Percentiles rank a stretch among this genome's conserved stretches.
These are phyloP conservation scores for Dinoponera quadriceps DNA, from an alignment of 1,140 invertebrate species.

Conservation along the genomic window DNA sequence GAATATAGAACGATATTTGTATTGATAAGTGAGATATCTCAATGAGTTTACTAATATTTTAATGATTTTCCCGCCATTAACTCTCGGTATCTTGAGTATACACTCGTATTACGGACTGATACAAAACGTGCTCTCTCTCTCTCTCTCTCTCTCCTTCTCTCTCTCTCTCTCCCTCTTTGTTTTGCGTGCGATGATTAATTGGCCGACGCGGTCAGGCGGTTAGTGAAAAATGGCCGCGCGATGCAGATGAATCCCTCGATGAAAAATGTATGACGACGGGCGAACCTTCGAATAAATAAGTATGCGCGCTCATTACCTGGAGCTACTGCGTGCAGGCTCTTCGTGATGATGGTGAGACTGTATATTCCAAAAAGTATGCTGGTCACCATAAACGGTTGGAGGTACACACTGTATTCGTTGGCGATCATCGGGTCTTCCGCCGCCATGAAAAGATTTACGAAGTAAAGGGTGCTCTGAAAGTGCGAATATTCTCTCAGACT, in stretches of 20 bases:
- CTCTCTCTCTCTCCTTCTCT: no score
- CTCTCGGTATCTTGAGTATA: no score
- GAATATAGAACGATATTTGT: no score
- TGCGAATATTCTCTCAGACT: not conserved
- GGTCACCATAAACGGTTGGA: conserved; percentile 79
- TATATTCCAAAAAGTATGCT: conserved; percentile 83
- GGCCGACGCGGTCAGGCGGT: no score
- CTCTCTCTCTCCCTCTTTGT: no score
- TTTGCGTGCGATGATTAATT: no score
- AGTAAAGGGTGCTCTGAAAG: conserved; percentile 79
- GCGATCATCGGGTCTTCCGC: conserved; percentile 77
- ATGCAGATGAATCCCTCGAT: not conserved
- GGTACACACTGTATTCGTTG: conserved; percentile 75
- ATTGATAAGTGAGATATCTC: no score
- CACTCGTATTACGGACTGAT: no score
- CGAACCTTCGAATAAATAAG: conserved; percentile 41
- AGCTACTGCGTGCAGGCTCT: conserved; percentile 78
- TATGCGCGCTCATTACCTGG: conserved; percentile 78
- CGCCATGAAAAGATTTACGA: conserved; percentile 79
- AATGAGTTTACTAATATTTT: no score
- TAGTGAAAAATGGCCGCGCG: no score
- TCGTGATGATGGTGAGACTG: conserved; percentile 79
- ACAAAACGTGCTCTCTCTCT: no score
- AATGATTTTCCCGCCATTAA: no score
- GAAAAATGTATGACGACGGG: not conserved